Conservation (phyloP, 2,888 invertebrate genomes). For the Tortricodes alternella region DNA sequence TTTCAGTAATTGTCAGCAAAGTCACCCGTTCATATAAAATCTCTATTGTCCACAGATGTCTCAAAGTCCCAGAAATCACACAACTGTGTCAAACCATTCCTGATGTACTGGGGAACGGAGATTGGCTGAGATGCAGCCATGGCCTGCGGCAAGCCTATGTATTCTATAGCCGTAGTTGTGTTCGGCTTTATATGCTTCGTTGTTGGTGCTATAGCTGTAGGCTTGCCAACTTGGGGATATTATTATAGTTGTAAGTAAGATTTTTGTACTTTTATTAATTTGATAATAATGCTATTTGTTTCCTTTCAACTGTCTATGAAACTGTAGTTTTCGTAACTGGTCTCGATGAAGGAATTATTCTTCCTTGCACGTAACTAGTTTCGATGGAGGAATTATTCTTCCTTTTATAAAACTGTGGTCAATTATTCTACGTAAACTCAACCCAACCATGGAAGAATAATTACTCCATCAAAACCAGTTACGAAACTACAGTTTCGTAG, state of each 20-base stretch:
- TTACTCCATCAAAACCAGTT: too few species aligned
- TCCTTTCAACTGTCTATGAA: too few species aligned
- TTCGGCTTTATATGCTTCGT: conserved; percentile 91
- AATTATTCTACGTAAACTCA: too few species aligned
- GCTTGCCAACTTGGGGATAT: conserved; percentile 93
- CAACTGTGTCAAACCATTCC: conserved; percentile 46
- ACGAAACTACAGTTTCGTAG: too few species aligned
- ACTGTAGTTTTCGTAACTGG: too few species aligned
- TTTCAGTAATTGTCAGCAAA: too few species aligned
- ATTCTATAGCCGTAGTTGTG: conserved; percentile 86
- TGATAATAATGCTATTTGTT: too few species aligned
- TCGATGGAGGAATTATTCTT: too few species aligned
- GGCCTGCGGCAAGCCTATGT: conserved; percentile 86
- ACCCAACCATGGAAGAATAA: too few species aligned
- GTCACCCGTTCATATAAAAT: background rate
- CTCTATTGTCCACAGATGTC: conserved; percentile 53
- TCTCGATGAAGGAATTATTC: too few species aligned
- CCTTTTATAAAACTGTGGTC: too few species aligned
- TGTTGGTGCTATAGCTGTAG: conserved; percentile 91
- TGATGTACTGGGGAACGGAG: conserved; percentile 61
- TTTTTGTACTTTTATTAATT: background rate
- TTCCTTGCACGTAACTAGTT: too few species aligned
- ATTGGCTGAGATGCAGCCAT: conserved; percentile 81
- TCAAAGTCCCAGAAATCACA: conserved; percentile 35
- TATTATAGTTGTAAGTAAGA: conserved; percentile 87